Evolutionary conservation across 2,113 vertebrate genomes (phyloP), one percentile per base, ranked within the genome.

Genomic region (Orycteropus afer): DNA sequence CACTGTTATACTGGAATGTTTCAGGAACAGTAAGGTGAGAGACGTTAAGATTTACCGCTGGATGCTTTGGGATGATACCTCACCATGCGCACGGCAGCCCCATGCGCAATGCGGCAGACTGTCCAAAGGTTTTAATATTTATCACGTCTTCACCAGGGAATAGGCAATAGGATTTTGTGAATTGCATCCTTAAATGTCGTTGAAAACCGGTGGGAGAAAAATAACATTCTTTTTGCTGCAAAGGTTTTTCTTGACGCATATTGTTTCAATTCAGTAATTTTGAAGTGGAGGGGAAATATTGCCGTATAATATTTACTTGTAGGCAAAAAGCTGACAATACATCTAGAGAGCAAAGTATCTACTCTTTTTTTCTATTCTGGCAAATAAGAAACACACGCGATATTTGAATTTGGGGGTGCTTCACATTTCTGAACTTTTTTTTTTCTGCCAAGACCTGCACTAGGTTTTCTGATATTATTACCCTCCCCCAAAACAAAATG

Each of bases 71-170:
- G 67, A 82, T 0, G 20, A 42, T 22, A 53, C 18, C 25, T 55
- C 2, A 42, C 79, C 22, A 67, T 25, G 63, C 55, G 42, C 80
- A 95, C 55, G 47, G 85, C 82, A 22, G 40, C 53, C 32, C 34
- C 42, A 61, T 97, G 74, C 95, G 97, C 96, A 97, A 96, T 97
- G 97, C 97, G 96, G 95, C 97, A 97, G 67, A 95, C 29, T 95
- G 90, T 87, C 80, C 88, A 82, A 71, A 78, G 96, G 69, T 73
- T 77, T 95, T 53, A 63, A 32, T 69, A 61, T 82, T 91, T 95
- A 87, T 55, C 69, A 22, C 0, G n/a, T 84, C 49, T 49, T 51
- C 76, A n/a, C 5, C 79, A 92, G 51, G 49, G 51, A 95, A 79
- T 4, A 67, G 78, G 82, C 78, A 76, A 93, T 42, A 78, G 71